These are phyloP conservation scores for Acholoe squamosa DNA, from an alignment of 2,888 invertebrate genomes.

Conservation along the genomic window DNA sequence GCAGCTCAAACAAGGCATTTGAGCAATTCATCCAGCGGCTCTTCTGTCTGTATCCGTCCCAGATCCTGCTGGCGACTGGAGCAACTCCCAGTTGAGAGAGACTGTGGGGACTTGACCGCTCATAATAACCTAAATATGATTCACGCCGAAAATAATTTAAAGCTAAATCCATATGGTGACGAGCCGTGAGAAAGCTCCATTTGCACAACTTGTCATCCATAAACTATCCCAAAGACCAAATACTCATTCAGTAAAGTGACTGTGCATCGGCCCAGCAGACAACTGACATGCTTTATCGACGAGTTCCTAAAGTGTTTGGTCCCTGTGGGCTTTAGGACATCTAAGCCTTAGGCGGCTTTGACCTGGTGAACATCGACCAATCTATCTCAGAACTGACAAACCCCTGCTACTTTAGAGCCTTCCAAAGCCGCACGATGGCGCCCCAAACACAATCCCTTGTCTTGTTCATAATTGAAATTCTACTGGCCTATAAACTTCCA, in stretches of 20 bases:
- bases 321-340: neutral
- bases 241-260: slow-evolving; percentile 54
- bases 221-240: neutral
- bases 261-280: neutral
- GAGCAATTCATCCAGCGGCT: slow-evolving; percentile 12
- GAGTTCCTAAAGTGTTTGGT: slow-evolving; percentile 2
- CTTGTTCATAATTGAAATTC: neutral
- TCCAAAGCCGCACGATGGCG: neutral
- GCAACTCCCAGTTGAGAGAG: neutral
- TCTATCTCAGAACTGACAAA: slow-evolving; percentile 33
- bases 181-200: neutral
- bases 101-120: neutral
- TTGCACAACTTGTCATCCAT: neutral
- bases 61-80: neutral
- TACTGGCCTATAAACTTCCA: neutral
- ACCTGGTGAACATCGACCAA: slow-evolving; percentile 44
- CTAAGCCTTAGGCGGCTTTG: neutral
- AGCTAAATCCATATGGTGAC: slow-evolving; percentile 7
- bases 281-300: slow-evolving; percentile 44
- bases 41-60: neutral
- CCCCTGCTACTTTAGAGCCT: neutral
- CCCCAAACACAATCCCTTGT: neutral
- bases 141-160: neutral
- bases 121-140: neutral
- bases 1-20: slow-evolving; percentile 23